A percentile compares a stretch with the other conserved stretches of the same genome.
phyloP scores from a whole-genome alignment of 2,888 invertebrate genomes.

The Polymixis flavicincta region DNA sequence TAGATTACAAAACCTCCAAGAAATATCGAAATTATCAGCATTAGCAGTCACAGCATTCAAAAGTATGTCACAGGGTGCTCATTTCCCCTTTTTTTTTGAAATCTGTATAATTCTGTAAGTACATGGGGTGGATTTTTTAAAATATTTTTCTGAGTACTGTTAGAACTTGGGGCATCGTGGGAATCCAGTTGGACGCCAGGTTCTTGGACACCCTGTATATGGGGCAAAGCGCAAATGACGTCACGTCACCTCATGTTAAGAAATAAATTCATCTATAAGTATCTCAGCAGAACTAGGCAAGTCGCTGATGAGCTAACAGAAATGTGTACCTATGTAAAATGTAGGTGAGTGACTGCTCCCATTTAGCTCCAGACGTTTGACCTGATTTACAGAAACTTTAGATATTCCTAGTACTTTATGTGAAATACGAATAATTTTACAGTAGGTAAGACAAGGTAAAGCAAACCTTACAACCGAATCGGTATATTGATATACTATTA shows the following conservation, averaged over 20 bases:
- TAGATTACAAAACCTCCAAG: no score
- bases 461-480: not conserved
- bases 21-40: no score
- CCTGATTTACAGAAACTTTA: slow-evolving; percentile 35
- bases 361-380: slow-evolving; percentile 46
- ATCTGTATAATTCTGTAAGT: no score
- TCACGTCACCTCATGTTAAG: not conserved
- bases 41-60: no score
- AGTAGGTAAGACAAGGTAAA: not conserved
- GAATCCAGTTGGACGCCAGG: no score
- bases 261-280: not conserved
- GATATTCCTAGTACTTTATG: slow-evolving; percentile 5
- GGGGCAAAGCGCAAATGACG: not conserved
- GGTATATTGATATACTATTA: not conserved
- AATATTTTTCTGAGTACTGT: no score
- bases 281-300: not conserved
- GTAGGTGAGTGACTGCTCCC: slow-evolving; percentile 32
- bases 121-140: no score
- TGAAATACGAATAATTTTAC: not conserved
- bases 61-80: no score
- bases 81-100: no score
- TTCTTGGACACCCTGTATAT: no score
- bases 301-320: not conserved
- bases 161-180: no score
- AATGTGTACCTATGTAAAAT: slow-evolving; percentile 28